Evolutionary conservation across 2,797 vertebrate species (phyloP), one percentile per base, ranked within the genome.

Genomic region (Mormyrops attenuatus): DNA sequence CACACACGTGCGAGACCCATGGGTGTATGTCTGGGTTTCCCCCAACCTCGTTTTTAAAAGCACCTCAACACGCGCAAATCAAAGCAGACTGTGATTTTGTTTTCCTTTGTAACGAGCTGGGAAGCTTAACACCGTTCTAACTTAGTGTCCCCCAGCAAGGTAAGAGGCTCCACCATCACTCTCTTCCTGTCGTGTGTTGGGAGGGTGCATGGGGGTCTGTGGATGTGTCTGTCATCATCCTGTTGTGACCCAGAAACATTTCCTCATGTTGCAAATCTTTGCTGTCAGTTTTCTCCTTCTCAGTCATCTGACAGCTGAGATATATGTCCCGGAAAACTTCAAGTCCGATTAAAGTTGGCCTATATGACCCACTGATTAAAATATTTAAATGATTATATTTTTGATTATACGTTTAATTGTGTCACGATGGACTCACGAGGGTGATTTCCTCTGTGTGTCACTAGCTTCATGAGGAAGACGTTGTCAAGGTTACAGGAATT

Each of bases 131-230:
- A 93, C 93, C 91, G 94, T 91, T 94, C 93, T 94, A 93, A 93
- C 90, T 92, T 94, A 93, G 90, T 94, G 91, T 93, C 92, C 91
- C 92, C 90, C 92, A 66, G 90, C 93, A 91, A 97, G 97, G 97
- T 97, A 97, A 97, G 97, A 94, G 63, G 50, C 90, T 17, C 38
- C 30, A 26, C 30, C 22, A 52, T 30, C 85, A 85, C 50, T 90
- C 17, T 91, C 55, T 88, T 89, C 86, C 30, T 49, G 89, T 87
- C 89, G 69, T 91, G 90, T 89, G 89, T 85, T 49, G 87, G 89
- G 88, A 77, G 44, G 47, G 52, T 63, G 90, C 90, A 93, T 93
- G 93, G 73, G 89, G 85, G 38, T 90, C 57, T 53, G 80, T 88
- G 13, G 22, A 50, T 88, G 17, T 90, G 6, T 89, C 88, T 30